Conservation (phyloP, 2,797 vertebrate species). For the Acanthopagrus latus region DNA sequence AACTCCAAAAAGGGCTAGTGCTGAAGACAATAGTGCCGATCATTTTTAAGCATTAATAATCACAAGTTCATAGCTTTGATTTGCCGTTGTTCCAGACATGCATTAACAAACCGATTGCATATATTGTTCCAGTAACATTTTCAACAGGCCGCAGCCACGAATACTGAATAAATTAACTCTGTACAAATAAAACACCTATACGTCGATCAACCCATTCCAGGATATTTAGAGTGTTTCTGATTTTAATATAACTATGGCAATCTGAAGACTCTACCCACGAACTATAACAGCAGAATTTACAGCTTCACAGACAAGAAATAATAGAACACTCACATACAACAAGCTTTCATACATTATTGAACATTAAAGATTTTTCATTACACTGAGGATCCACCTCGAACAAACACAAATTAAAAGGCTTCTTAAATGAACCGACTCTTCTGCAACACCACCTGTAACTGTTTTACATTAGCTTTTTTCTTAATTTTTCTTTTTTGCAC, state of each 20-base stretch:
- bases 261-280: slow-evolving; percentile 53
- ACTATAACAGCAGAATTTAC: slow-evolving; percentile 71
- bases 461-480: background rate
- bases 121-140: slow-evolving; percentile 53
- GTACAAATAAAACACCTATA: slow-evolving; percentile 78
- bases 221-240: slow-evolving; percentile 43
- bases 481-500: slow-evolving; percentile 34
- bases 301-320: slow-evolving; percentile 68
- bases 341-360: slow-evolving; percentile 58
- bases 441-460: slow-evolving; percentile 35
- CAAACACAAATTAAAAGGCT: slow-evolving; percentile 56
- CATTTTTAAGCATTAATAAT: slow-evolving; percentile 23
- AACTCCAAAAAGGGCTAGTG: slow-evolving; percentile 13
- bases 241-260: slow-evolving; percentile 50
- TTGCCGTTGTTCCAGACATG: slow-evolving; percentile 64
- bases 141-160: slow-evolving; percentile 52
- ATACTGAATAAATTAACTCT: slow-evolving; percentile 81
- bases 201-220: slow-evolving; percentile 49
- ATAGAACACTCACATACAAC: slow-evolving; percentile 59
- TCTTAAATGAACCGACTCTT: slow-evolving; percentile 36
- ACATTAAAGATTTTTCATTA: slow-evolving; percentile 48
- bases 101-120: slow-evolving; percentile 62
- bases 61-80: slow-evolving; percentile 8
- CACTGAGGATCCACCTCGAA: slow-evolving; percentile 59
- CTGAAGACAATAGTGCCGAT: slow-evolving; percentile 14